These are phyloP conservation scores for Callipepla californica DNA, from an alignment of 2,113 vertebrate genomes.

Conservation along the genomic window DNA sequence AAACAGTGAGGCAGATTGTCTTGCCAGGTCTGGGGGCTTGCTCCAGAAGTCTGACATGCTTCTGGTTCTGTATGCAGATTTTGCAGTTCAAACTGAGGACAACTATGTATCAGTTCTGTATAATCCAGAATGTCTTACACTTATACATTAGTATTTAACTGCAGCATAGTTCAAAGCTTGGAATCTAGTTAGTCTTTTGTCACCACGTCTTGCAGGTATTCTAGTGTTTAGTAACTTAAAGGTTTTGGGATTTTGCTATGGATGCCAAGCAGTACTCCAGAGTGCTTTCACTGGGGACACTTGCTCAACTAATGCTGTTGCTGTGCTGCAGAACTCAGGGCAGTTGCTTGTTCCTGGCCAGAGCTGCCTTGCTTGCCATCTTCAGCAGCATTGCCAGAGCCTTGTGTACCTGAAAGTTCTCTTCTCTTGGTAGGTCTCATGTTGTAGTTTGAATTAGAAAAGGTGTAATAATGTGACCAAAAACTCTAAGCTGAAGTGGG, in stretches of 20 bases:
- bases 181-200: background rate
- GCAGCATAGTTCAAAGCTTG: background rate
- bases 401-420: background rate
- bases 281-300: background rate
- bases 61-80: background rate
- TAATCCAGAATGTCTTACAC: background rate
- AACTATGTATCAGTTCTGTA: background rate
- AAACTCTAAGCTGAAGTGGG: background rate
- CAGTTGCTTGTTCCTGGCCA: background rate
- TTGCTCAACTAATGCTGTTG: background rate
- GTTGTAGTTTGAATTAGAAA: background rate
- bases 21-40: background rate
- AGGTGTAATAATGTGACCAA: background rate
- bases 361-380: background rate
- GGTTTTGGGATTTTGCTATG: background rate
- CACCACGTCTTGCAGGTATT: background rate
- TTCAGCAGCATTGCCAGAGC: background rate
- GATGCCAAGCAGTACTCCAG: background rate
- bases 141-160: background rate
- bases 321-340: background rate
- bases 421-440: background rate
- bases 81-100: background rate
- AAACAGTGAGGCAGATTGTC: background rate
- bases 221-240: background rate
- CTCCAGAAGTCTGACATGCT: background rate